These are phyloP conservation scores for Drosophila pruinosa DNA, from an alignment of 1,140 invertebrate species.

Conservation along the genomic window DNA sequence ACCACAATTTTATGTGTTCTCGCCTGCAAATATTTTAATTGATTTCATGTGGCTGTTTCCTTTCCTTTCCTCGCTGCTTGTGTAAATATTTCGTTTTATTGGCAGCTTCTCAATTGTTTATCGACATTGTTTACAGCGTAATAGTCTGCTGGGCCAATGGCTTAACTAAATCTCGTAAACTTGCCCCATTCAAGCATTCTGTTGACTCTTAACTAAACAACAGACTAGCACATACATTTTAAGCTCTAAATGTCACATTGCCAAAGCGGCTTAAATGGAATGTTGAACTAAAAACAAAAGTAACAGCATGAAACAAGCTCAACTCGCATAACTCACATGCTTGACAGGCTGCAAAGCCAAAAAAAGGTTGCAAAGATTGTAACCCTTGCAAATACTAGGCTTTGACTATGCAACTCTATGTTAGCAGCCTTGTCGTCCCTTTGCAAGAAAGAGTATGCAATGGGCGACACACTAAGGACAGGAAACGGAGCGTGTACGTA, in stretches of 20 bases:
- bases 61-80: background rate
- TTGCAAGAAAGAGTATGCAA: background rate
- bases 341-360: background rate
- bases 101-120: constrained; percentile 54
- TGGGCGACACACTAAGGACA: background rate
- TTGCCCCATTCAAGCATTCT: background rate
- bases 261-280: constrained; percentile 5
- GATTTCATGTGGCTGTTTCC: constrained; percentile 60
- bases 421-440: background rate
- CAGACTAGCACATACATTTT: background rate
- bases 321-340: constrained; percentile 15
- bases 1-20: constrained; percentile 48
- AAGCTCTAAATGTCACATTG: background rate
- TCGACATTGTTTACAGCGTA: constrained; percentile 28
- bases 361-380: background rate
- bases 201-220: background rate
- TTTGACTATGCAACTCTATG: background rate
- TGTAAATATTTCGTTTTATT: constrained; percentile 59
- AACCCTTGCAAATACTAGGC: background rate
- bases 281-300: background rate
- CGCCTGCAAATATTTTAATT: constrained; percentile 66
- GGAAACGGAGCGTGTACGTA: background rate
- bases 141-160: background rate
- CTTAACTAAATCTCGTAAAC: background rate
- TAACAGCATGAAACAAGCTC: constrained; percentile 10